phyloP scores from a whole-genome alignment of 92 coral and sea anemone genomes.

The Galaxea fascicularis region DNA sequence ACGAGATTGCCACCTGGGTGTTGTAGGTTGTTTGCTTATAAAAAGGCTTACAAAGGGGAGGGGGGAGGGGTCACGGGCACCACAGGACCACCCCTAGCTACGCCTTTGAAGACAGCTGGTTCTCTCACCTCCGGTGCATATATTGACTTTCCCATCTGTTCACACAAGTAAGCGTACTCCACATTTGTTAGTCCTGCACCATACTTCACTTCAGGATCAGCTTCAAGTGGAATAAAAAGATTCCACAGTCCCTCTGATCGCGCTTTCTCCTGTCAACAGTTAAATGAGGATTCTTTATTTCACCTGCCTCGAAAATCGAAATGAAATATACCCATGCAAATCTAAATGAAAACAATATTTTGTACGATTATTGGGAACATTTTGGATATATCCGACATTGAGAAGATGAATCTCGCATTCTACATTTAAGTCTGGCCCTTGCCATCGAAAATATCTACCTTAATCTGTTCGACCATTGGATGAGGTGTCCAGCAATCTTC shows the following conservation, averaged over 20 bases:
- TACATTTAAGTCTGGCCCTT: background rate
- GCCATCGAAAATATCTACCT: conserved; percentile 60
- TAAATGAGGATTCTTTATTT: background rate
- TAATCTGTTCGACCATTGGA: conserved; percentile 81
- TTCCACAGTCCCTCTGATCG: conserved; percentile 92
- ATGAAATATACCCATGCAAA: too few species aligned
- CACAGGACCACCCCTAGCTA: too few species aligned
- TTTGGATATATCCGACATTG: too few species aligned
- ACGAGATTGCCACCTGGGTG: too few species aligned
- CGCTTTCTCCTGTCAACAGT: conserved; percentile 74
- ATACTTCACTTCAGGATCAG: conserved; percentile 80
- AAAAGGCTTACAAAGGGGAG: too few species aligned
- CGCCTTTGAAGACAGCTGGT: too few species aligned
- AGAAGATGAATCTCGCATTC: too few species aligned
- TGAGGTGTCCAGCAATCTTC: conserved; percentile 83
- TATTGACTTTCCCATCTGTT: conserved; percentile 86
- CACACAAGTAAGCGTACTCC: conserved; percentile 94
- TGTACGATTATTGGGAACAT: too few species aligned
- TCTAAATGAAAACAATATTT: too few species aligned
- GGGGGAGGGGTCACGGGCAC: too few species aligned
- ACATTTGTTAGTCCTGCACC: conserved; percentile 95
- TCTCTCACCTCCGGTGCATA: conserved; percentile 88
- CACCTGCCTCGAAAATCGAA: background rate
- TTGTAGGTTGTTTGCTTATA: too few species aligned
- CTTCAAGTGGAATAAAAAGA: conserved; percentile 88